Percentiles rank a stretch among this genome's conserved stretches.
Conservation (phyloP, 1,140 invertebrate genomes). For the Bradynema listronoti region DNA sequence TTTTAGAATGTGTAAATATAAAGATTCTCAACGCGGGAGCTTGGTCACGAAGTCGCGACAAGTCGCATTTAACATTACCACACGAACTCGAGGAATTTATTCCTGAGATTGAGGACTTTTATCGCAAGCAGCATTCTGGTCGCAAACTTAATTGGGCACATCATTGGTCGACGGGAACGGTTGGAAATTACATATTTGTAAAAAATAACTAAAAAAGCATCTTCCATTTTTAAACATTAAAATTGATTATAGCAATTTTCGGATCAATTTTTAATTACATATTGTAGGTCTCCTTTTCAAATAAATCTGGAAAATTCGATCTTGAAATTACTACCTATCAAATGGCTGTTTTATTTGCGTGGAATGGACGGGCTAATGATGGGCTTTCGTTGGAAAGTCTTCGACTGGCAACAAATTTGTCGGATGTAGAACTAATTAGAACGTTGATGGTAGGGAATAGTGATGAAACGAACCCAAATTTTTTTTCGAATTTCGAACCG, state of each 20-base stretch:
- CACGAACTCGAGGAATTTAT: conserved; percentile 92
- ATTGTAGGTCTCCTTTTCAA: conserved; percentile 73
- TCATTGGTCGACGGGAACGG: conserved; percentile 96
- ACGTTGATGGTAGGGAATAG: conserved; percentile 73
- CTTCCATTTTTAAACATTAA: no score
- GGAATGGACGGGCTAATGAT: conserved; percentile 80
- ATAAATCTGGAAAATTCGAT: conserved; percentile 81
- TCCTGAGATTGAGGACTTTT: conserved; percentile 78
- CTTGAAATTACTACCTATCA: conserved; percentile 98
- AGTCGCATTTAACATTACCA: conserved; percentile 87
- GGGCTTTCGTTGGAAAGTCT: conserved; percentile 90
- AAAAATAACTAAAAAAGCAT: no score
- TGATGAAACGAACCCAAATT: background rate
- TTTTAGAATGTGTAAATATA: conserved; percentile 63
- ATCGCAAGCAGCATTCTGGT: conserved; percentile 79
- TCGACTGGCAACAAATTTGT: conserved; percentile 86
- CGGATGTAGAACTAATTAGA: conserved; percentile 84
- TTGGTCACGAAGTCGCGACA: conserved; percentile 81
- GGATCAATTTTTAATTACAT: conserved; percentile 61
- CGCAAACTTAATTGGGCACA: conserved; percentile 98
- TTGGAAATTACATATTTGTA: no score
- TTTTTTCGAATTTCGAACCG: no score
- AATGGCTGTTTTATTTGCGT: conserved; percentile 98
- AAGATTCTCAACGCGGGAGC: conserved; percentile 95
- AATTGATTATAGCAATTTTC: conserved; percentile 19